Base-by-base conservation (phyloP, 2,113 vertebrate genomes). In the Heloderma charlesbogerti region DNA sequence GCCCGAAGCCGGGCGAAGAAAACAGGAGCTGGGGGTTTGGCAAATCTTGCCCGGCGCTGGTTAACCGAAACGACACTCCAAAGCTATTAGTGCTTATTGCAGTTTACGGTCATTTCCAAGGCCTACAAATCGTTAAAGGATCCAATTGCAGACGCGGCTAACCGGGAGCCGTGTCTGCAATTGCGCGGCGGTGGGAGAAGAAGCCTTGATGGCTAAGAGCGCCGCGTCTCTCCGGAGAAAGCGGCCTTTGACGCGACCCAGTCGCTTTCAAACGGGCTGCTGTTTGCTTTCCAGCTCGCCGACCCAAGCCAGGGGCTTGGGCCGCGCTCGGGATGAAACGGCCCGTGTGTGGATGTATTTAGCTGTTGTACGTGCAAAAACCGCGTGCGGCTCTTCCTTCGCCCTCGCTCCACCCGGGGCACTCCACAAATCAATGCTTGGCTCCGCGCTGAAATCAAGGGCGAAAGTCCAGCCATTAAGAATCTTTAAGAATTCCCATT, bases 311-410 rank as follows among this genome's bases (percentile, higher is more conserved):
- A 27, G 63, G 34, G 63, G 15, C 63, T 85, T 71, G 40, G 40
- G 25, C 27, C 84, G 6, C 48, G 25, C 84, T 3, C 5, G 29
- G 84, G 31, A 51, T 81, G 63, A 88, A 88, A 29, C 77, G 34
- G 63, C 22, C 63, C 34, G 22, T 54, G 63, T 80, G 87, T 83
- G 81, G 31, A 27, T 51, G 20, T 10, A 7, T 81, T 66, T 29
- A 27, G 34, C 43, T 81, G 54, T 29, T 67, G 78, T 40, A 88
- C 25, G 63, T 2, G 84, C 84, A 1, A 45, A 3, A 84, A 0
- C 0, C 2, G 3, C 25, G 25, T 0, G 0, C 6, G 9, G 54
- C 6, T 18, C 9, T 20, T 48, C 15, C 0, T 16, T 27, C 3
- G 0, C 6, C 0, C 60, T 57, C 69, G 18, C 0, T 57, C 74